Conservation (phyloP, 1,140 invertebrate genomes). For the Hycleus cichorii region DNA sequence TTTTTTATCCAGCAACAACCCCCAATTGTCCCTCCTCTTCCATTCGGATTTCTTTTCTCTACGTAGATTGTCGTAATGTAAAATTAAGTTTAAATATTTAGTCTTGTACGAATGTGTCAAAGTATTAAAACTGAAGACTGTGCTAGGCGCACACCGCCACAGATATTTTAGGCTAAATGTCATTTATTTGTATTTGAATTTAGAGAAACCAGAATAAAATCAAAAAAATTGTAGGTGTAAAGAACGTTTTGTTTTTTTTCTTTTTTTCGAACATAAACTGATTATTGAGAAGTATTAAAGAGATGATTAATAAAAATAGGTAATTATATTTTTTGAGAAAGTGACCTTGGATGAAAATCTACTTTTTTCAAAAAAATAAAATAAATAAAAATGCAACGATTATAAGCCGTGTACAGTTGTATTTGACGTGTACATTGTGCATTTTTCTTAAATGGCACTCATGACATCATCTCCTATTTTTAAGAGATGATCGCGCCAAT, state of each 20-base stretch:
- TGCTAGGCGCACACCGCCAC: slow-evolving; percentile 38
- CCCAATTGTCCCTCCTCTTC: too few relatives aligned
- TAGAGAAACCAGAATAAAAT: slow-evolving; percentile 12
- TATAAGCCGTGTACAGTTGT: slow-evolving; percentile 15
- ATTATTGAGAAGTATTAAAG: slow-evolving; percentile 26
- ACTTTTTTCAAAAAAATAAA: slow-evolving; percentile 38
- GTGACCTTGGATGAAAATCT: slow-evolving; percentile 40
- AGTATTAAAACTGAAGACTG: slow-evolving; percentile 42
- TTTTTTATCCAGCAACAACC: too few relatives aligned
- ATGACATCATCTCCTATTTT: not conserved
- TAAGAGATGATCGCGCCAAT: not conserved
- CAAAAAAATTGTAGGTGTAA: slow-evolving; percentile 28
- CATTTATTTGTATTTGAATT: slow-evolving; percentile 32
- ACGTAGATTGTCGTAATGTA: not conserved
- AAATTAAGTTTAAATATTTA: slow-evolving; percentile 15
- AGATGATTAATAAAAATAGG: slow-evolving; percentile 30
- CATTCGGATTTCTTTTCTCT: too few relatives aligned
- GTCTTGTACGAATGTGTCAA: slow-evolving; percentile 41
- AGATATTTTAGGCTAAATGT: slow-evolving; percentile 36
- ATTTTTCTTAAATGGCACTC: slow-evolving; percentile 6
- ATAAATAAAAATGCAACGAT: slow-evolving; percentile 39
- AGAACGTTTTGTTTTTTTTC: slow-evolving; percentile 5
- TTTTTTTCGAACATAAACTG: slow-evolving; percentile 18
- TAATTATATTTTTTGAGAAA: slow-evolving; percentile 40
- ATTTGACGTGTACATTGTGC: slow-evolving; percentile 10